phyloP scores from a whole-genome alignment of 2,113 vertebrate genomes.

The Callocephalon fimbriatum region DNA sequence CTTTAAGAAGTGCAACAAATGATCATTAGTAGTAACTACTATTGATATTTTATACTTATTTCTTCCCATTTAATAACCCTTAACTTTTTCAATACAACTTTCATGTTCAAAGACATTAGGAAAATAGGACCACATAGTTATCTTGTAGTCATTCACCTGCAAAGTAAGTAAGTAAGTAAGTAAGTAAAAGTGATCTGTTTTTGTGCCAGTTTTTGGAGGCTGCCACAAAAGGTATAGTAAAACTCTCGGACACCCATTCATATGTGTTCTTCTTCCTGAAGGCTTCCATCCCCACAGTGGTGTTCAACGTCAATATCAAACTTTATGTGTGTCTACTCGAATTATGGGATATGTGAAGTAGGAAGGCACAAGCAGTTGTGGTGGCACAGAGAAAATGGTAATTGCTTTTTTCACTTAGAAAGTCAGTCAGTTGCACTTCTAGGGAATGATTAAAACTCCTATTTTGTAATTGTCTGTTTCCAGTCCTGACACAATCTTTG shows the following conservation, averaged over 20 bases:
- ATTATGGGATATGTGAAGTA: neutral
- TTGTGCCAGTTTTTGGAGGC: neutral
- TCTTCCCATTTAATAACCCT: neutral
- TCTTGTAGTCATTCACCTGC: neutral
- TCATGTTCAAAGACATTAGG: neutral
- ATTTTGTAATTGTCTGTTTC: neutral
- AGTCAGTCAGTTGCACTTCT: neutral
- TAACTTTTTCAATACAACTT: neutral
- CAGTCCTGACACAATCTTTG: neutral
- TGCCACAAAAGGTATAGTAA: neutral
- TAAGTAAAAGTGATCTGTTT: neutral
- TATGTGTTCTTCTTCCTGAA: neutral
- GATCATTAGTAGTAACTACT: neutral
- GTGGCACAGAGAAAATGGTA: neutral
- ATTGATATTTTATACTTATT: neutral
- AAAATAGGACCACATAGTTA: neutral
- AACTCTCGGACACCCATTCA: neutral
- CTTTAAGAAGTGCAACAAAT: neutral
- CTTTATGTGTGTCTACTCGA: neutral
- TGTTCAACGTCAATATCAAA: neutral
- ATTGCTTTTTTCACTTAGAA: constrained; percentile 7
- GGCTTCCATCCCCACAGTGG: neutral
- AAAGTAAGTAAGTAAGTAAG: neutral
- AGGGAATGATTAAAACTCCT: neutral
- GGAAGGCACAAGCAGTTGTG: neutral